Percentiles rank a stretch among this genome's conserved stretches.
These are phyloP conservation scores for Acanthurus leucopareius DNA, from an alignment of 2,797 vertebrate genomes.

Conservation along the genomic window DNA sequence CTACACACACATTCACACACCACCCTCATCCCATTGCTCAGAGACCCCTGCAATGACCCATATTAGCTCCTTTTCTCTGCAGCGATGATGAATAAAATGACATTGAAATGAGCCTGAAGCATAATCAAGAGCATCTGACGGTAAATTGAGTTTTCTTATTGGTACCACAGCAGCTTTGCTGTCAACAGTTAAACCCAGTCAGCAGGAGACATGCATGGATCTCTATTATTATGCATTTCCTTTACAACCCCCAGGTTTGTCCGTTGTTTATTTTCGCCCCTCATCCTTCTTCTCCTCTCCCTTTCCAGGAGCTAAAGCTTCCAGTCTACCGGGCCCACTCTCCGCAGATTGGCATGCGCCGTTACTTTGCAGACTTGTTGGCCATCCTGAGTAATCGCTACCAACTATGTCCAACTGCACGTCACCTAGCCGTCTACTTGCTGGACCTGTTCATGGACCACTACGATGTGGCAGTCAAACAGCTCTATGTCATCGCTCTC, in stretches of 20 bases:
- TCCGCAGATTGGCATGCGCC: constrained; percentile 91
- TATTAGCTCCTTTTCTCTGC: constrained; percentile 71
- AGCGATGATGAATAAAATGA: constrained; percentile 46
- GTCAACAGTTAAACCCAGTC: constrained; percentile 40
- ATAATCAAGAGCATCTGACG: constrained; percentile 31
- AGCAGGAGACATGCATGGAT: constrained; percentile 53
- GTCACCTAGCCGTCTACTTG: constrained; percentile 92
- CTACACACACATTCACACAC: constrained; percentile 28
- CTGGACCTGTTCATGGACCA: constrained; percentile 92
- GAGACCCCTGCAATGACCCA: constrained; percentile 75
- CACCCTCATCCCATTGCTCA: constrained; percentile 41
- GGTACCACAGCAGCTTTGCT: constrained; percentile 28
- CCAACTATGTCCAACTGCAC: constrained; percentile 89
- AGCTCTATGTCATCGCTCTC: constrained; percentile 90
- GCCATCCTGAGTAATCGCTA: constrained; percentile 90
- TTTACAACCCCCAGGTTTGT: constrained; percentile 52
- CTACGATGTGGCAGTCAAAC: constrained; percentile 89
- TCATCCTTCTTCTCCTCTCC: constrained; percentile 21
- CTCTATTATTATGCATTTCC: constrained; percentile 72
- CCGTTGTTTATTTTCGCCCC: constrained; percentile 21
- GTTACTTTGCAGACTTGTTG: constrained; percentile 91
- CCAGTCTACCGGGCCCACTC: constrained; percentile 90
- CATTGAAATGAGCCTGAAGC: constrained; percentile 47
- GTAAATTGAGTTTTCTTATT: constrained; percentile 35
- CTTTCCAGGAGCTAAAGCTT: constrained; percentile 90